Percentiles rank a stretch among this genome's conserved stretches.
phyloP scores from a whole-genome alignment of 2,113 vertebrate species.

The Cyanoramphus novaezelandiae region DNA sequence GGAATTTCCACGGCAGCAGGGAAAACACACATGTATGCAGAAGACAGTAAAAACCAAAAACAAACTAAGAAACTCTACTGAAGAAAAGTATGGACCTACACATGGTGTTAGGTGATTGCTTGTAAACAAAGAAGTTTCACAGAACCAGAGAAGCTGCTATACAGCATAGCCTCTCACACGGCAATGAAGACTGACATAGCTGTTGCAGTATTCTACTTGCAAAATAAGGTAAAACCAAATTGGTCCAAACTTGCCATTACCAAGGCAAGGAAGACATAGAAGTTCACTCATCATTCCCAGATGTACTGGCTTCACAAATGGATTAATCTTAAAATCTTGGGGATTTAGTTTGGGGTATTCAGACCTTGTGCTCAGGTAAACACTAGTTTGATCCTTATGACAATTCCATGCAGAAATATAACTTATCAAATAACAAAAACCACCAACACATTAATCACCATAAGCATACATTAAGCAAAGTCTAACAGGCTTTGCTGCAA shows the following conservation, averaged over 20 bases:
- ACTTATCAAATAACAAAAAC: background rate
- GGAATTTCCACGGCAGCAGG: background rate
- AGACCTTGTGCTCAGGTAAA: background rate
- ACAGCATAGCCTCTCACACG: background rate
- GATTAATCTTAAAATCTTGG: background rate
- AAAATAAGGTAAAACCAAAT: background rate
- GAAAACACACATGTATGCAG: background rate
- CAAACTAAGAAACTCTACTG: background rate
- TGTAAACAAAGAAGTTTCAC: background rate
- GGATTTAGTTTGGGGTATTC: background rate
- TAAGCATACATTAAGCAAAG: background rate
- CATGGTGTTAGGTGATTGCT: background rate
- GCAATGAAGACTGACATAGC: background rate
- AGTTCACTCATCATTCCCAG: background rate
- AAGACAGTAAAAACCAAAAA: background rate
- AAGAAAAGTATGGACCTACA: background rate
- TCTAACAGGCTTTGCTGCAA: background rate
- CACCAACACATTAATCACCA: background rate
- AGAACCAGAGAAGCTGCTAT: background rate
- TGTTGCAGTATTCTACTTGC: background rate
- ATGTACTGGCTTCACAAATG: rapidly evolving
- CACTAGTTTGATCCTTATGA: rapidly evolving
- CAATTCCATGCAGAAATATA: background rate
- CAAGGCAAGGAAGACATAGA: background rate
- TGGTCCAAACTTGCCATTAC: rapidly evolving